A percentile compares a stretch with the other conserved stretches of the same genome.
These are phyloP conservation scores for Girardia tigrina DNA, from an alignment of 2,888 invertebrate species.

Conservation along the genomic window DNA sequence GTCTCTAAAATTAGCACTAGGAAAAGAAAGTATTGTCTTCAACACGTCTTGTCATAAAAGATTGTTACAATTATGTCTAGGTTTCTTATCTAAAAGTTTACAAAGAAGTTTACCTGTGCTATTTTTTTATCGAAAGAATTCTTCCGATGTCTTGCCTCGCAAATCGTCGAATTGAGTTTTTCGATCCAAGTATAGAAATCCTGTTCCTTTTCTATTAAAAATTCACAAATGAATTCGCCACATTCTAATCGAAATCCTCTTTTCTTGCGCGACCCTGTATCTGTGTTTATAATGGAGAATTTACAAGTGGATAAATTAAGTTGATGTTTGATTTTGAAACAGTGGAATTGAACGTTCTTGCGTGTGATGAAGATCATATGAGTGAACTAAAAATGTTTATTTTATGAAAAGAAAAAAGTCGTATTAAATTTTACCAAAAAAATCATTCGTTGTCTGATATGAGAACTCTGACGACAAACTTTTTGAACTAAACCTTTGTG, in stretches of 20 bases:
- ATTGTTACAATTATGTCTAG: too few relatives aligned
- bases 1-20: too few relatives aligned
- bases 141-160: background rate
- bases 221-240: background rate
- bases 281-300: background rate
- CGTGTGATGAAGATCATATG: constrained; percentile 10
- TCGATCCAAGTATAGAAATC: background rate
- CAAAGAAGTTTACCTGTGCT: background rate
- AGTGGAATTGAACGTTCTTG: background rate
- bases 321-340: constrained; percentile 7
- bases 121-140: background rate
- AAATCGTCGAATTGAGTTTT: constrained; percentile 1
- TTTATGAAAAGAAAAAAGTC: background rate
- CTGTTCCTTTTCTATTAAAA: background rate
- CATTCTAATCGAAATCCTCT: constrained; percentile 19
- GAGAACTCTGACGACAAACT: background rate
- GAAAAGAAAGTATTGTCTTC: too few relatives aligned
- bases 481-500: background rate
- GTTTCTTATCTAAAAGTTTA: background rate
- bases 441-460: background rate
- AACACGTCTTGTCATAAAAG: too few relatives aligned
- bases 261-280: background rate
- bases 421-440: background rate
- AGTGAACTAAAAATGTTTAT: background rate
- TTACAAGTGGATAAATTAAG: background rate